A percentile compares a stretch with the other conserved stretches of the same genome.
Conservation (phyloP, 2,113 vertebrate genomes). For the Rattus rattus region DNA sequence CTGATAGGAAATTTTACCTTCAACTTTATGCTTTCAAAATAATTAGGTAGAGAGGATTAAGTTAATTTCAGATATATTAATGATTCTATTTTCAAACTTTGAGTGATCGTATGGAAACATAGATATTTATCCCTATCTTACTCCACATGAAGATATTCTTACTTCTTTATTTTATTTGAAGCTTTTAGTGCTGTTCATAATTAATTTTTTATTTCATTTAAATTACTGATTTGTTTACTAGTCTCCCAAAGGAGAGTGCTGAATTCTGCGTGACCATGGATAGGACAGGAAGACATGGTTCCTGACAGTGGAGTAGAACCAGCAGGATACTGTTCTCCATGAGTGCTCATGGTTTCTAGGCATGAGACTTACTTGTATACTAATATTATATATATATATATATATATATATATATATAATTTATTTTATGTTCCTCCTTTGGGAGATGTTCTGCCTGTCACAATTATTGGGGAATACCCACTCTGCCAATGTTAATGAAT, state of each 20-base stretch:
- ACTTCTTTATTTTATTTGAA: constrained; percentile 63
- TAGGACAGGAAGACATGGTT: too few species aligned
- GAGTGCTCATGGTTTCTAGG: too few species aligned
- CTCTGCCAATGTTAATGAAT: too few species aligned
- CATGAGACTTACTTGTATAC: too few species aligned
- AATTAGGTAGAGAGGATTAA: background rate
- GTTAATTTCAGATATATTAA: constrained; percentile 18
- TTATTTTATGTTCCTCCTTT: too few species aligned
- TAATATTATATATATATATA: too few species aligned
- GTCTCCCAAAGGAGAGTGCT: background rate
- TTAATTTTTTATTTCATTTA: background rate
- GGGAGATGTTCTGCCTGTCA: too few species aligned
- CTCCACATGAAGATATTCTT: constrained; percentile 69
- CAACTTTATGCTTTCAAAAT: constrained; percentile 4
- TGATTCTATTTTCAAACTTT: constrained; percentile 77
- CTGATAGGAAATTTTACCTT: constrained; percentile 5
- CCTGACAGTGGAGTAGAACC: too few species aligned
- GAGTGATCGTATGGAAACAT: constrained; percentile 57
- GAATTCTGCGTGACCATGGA: too few species aligned
- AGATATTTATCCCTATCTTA: constrained; percentile 41
- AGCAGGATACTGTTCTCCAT: too few species aligned
- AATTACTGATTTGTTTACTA: background rate
- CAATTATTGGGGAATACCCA: too few species aligned
- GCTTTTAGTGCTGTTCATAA: background rate
- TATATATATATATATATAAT: too few species aligned